phyloP scores from a whole-genome alignment of 1,140 invertebrate genomes.

The Batillaria attramentaria region DNA sequence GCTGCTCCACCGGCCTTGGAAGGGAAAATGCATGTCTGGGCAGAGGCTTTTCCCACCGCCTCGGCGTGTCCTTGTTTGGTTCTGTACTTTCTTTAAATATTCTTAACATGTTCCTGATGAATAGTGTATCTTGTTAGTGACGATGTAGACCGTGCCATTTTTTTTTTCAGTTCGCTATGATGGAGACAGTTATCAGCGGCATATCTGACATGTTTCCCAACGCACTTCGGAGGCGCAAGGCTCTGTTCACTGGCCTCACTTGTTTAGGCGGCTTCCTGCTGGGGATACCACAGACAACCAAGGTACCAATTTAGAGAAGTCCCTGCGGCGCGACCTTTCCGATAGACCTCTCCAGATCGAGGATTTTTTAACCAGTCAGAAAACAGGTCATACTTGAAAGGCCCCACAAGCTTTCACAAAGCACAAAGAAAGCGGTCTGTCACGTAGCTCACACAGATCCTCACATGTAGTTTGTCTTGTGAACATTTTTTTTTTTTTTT shows the following conservation, averaged over 20 bases:
- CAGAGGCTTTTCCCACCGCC: no score
- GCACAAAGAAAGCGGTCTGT: not conserved
- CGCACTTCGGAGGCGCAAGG: constrained; percentile 71
- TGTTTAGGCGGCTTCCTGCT: constrained; percentile 62
- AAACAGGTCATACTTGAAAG: not conserved
- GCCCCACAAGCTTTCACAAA: not conserved
- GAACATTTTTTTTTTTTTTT: no score
- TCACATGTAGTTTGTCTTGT: no score
- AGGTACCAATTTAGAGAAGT: no score
- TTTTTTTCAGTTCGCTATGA: constrained; percentile 89
- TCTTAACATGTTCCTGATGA: no score
- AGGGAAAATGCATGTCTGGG: no score
- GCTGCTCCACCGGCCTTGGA: no score
- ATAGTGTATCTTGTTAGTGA: no score
- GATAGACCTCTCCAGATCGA: not conserved
- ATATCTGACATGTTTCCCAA: constrained; percentile 80
- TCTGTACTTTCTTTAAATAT: no score
- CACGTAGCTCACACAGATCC: no score
- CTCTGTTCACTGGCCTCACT: constrained; percentile 54
- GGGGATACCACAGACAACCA: constrained; percentile 57
- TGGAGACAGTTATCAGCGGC: constrained; percentile 84
- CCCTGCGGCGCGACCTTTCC: not conserved
- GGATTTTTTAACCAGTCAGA: not conserved
- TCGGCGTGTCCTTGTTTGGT: no score
- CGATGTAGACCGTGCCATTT: no score